Conservation (phyloP, 2,113 vertebrate genomes). For the Muntiacus muntjak region DNA sequence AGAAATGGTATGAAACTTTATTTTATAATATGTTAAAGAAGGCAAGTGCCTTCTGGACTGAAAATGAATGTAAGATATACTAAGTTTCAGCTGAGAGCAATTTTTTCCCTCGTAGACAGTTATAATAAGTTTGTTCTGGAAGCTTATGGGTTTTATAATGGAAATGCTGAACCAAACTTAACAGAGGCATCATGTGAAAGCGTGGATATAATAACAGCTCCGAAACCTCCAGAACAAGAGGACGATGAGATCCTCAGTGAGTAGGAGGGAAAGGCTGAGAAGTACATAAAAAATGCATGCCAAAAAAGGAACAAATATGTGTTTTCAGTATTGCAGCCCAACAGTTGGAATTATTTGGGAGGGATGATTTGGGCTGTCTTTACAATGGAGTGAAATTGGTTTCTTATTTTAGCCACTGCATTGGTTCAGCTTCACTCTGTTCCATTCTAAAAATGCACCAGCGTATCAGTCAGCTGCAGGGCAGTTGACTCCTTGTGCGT, state of each 20-base stretch:
- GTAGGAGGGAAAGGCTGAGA: conserved; percentile 10
- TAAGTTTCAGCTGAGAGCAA: background rate
- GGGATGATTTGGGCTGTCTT: conserved; percentile 64
- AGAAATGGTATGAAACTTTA: background rate
- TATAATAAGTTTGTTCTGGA: conserved; percentile 34
- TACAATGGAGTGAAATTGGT: conserved; percentile 75
- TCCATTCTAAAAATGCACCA: conserved; percentile 77
- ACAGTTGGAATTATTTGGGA: conserved; percentile 67
- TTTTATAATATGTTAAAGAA: conserved; percentile 51
- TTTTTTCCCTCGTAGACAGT: background rate
- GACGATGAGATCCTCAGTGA: conserved; percentile 42
- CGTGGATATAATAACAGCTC: background rate
- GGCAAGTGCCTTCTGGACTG: background rate
- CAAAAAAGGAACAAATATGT: conserved; percentile 64
- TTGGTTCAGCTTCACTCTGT: conserved; percentile 69
- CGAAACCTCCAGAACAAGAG: conserved; percentile 37
- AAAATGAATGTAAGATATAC: background rate
- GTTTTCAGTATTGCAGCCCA: conserved; percentile 55
- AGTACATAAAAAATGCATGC: background rate
- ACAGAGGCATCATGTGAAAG: background rate
- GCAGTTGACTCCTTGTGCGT: conserved; percentile 53
- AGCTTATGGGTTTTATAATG: conserved; percentile 44
- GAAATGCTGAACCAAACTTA: conserved; percentile 38
- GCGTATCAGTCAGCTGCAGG: conserved; percentile 69
- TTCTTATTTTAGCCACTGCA: conserved; percentile 69